Base-by-base conservation (phyloP, 2,888 invertebrate genomes). In the Drosophila dives region DNA sequence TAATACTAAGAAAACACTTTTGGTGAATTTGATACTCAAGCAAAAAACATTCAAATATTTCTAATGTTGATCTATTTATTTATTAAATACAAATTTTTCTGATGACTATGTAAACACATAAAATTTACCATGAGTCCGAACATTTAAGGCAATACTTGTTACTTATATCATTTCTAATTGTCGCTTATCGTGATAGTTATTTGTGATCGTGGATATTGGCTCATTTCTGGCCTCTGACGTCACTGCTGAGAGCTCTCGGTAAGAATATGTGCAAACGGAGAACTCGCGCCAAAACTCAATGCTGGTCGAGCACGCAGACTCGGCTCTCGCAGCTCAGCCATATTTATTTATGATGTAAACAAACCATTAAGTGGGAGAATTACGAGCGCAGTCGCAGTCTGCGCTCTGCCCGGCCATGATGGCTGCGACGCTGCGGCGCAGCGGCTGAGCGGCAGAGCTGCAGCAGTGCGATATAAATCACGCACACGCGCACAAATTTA, bases 291-390 rank as follows among this genome's bases (percentile, higher is more conserved):
- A 78, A 78, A 78, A 78, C 64, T 45, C 40, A 17, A 49, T n/a
- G 38, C 12, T 51, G 71, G 48, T 63, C 40, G 54, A 63, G 29
- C 53, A 58, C 78, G 81, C 73, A 81, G 74, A 63, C 58, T 55
- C 66, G 60, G 63, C 76, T 81, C 77, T 75, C 75, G 71, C 77
- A 62, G 72, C 85, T 78, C 91, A 83, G 91, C 91, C 91, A 91
- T 91, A 79, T 91, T 91, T 91, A 92, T 91, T 91, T 91, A 91
- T 88, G 91, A 91, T 92, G 91, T 91, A 91, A 91, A 91, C 91
- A 91, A 91, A 92, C 87, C 90, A 90, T 91, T 91, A 91, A 84
- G 77, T 75, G 91, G 88, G 86, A 91, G 91, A 91, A 90, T 90
- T 89, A 90, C 86, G 89, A 91, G 78, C 83, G 86, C 82, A 83